Percentiles rank a stretch among this genome's conserved stretches.
Evolutionary conservation across 2,113 vertebrate species (phyloP).

Genomic region (Myiozetetes cayanensis): DNA sequence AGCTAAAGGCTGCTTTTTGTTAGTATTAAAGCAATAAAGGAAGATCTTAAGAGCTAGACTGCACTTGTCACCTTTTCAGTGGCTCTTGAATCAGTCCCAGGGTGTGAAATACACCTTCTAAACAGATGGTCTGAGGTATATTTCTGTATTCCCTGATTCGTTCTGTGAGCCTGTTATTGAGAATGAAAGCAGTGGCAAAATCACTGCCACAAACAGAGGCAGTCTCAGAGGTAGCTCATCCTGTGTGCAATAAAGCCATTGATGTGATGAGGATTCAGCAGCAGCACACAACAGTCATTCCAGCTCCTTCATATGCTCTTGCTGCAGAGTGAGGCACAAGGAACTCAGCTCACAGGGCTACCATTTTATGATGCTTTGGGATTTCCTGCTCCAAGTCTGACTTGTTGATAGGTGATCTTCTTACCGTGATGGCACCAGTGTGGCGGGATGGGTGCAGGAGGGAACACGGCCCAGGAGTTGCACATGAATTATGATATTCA

Average conservation of each 20-base stretch:
- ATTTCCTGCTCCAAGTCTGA: not conserved
- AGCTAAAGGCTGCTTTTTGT: not conserved
- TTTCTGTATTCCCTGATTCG: slow-evolving; percentile 10
- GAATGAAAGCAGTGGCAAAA: slow-evolving; percentile 8
- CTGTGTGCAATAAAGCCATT: not conserved
- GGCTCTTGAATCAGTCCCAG: not conserved
- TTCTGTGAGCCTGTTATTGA: not conserved
- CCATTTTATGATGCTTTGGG: not conserved
- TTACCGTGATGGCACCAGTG: not conserved
- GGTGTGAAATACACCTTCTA: not conserved
- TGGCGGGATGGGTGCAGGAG: not conserved
- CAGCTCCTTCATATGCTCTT: not conserved
- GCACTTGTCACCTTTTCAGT: not conserved
- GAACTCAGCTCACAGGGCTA: not conserved
- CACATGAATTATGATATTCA: not conserved
- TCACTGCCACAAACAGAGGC: not conserved
- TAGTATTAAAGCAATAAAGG: not conserved
- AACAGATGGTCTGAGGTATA: not conserved
- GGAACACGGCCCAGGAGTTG: not conserved
- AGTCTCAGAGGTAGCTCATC: not conserved
- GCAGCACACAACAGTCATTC: rapidly evolving
- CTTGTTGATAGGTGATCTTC: not conserved
- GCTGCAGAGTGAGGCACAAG: not conserved
- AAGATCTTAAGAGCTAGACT: not conserved
- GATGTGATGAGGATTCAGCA: not conserved